Base-by-base conservation (phyloP, 1,140 invertebrate species). In the Doryteuthis pealeii region DNA sequence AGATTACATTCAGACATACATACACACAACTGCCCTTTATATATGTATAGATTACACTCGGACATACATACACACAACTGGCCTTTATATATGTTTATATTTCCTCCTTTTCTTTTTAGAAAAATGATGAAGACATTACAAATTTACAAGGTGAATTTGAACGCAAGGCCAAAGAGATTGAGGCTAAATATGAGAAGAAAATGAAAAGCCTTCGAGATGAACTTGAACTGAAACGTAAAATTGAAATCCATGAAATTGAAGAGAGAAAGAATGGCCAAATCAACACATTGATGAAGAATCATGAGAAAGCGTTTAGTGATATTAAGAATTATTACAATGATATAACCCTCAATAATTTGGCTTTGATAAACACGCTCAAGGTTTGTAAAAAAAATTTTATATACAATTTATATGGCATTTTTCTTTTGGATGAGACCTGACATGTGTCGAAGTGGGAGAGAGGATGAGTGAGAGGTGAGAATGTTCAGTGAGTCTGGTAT, bases 301-400 rank as follows among this genome's bases (percentile, higher is more conserved):
- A 97, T 84, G 94, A 96, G 76, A 92, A 92, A 80, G 92, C 93
- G 0, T 95, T 96, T 84, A 90, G 91, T 65, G 93, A 96, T 84
- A 92, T 97, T 83, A 97, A 96, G 87, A 94, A 93, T 85, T 97
- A 96, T 89, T 98, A 96, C 80, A 96, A 96, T 82, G 94, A 97
- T 79, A 96, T 97, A 58, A 95, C 94, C 1, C 86, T 96, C 0
- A 97, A 97, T 85, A 97, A 97, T 87, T 89, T 97, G 74, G 93
- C 91, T 70, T 87, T 95, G 12, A 95, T 96, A 40, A 92, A 92
- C 77, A 93, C 91, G 81, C 87, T 95, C 45, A 95, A 94, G 89
- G 92, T 92, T 86, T 45, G 58, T n/a, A n/a, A n/a, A n/a, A n/a
- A n/a, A n/a, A n/a, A n/a, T 54, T 14, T 14, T 54, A 14, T 54